Evolutionary conservation across 2,113 vertebrate genomes (phyloP), one percentile per base, ranked within the genome.

Genomic region (Castor canadensis): DNA sequence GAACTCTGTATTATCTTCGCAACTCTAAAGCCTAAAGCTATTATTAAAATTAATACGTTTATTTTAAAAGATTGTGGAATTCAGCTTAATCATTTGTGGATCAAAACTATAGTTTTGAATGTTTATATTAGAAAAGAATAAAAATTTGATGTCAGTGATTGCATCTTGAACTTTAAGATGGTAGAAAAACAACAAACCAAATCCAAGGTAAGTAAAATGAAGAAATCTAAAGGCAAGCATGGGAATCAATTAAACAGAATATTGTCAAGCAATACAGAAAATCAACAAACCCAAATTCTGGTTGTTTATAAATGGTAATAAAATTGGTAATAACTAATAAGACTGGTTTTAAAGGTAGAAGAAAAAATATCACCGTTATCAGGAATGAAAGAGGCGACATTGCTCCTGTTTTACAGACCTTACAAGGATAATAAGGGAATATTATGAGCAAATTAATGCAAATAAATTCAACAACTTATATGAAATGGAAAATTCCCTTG

Each of bases 381-480:
- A 62, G 69, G 56, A 82, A 79, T 40, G 88, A 92, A 86, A 35
- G 69, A 91, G 49, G 69, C 67, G 66, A 40, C 26, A 73, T 43
- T 15, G 22, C 56, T 52, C 4, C 76, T 49, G 35, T 35, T 69
- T 83, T 38, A 80, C 13, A 95, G 91, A 60, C 45, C 47, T 40
- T 64, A 40, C 47, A 60, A 89, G 82, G 79, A 93, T 88, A 85
- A 89, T 47, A 60, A 94, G 71, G 62, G 64, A 87, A 87, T 89
- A 87, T 80, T 83, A 92, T 71, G 88, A 92, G 72, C 43, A 92
- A 89, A 96, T 95, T 90, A 94, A 97, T 96, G 96, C 95, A 96
- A 95, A 96, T 96, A 75, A 87, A 94, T 96, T 94, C 93, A 96
- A 82, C 87, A 90, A 93, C 94, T 73, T 96, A 73, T 87, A 92